phyloP scores from a whole-genome alignment of 2,888 invertebrate genomes.

The Miltochrista miniata region DNA sequence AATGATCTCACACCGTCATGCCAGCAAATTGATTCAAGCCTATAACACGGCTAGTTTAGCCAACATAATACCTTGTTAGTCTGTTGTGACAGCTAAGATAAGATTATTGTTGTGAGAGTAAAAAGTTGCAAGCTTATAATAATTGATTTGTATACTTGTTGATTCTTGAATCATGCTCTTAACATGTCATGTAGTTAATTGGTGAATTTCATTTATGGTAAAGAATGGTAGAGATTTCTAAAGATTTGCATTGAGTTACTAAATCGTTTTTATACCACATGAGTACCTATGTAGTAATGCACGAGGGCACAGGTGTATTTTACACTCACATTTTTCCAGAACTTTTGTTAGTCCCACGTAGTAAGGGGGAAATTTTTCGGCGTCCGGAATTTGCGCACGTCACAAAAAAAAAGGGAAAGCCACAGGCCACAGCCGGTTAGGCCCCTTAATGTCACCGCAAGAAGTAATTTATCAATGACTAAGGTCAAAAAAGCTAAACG shows the following conservation, averaged over 20 bases:
- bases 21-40: conserved; percentile 50
- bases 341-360: too few relatives aligned
- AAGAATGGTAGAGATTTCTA: neutral
- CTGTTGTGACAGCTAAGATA: conserved; percentile 8
- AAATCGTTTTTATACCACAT: too few relatives aligned
- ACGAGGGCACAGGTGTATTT: too few relatives aligned
- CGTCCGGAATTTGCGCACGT: too few relatives aligned
- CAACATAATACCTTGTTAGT: conserved; percentile 10
- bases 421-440: neutral
- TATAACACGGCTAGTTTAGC: conserved; percentile 28
- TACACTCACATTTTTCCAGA: too few relatives aligned
- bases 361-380: too few relatives aligned
- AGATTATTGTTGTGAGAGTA: conserved; percentile 7
- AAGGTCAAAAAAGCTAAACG: too few relatives aligned
- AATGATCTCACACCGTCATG: conserved; percentile 47
- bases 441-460: neutral
- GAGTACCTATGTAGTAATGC: too few relatives aligned
- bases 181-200: neutral
- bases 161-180: neutral
- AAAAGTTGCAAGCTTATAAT: neutral
- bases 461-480: neutral
- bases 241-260: too few relatives aligned
- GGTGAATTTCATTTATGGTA: neutral
- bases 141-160: conserved; percentile 3
- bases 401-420: too few relatives aligned